These are phyloP conservation scores for Hypomecis atomaria DNA, from an alignment of 2,888 invertebrate species.

Conservation along the genomic window DNA sequence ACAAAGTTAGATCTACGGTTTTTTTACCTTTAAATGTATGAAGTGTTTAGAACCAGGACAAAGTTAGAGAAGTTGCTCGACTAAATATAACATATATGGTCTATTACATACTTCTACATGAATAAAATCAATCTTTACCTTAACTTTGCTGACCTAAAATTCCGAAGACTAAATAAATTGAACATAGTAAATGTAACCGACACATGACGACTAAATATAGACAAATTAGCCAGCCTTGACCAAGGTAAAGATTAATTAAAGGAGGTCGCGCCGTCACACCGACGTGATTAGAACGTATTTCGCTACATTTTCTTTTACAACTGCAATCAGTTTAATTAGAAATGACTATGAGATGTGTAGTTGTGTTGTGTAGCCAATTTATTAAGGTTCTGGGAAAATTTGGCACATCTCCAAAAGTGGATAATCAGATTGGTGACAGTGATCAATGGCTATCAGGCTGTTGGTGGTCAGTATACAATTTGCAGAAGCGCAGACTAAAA, in stretches of 20 bases:
- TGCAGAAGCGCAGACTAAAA: constrained; percentile 24
- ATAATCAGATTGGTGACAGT: constrained; percentile 35
- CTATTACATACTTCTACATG: too few species aligned
- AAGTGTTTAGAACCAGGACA: too few species aligned
- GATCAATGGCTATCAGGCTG: constrained; percentile 34
- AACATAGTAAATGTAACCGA: constrained; percentile 16
- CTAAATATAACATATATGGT: too few species aligned
- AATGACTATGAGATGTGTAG: constrained; percentile 16
- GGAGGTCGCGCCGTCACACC: constrained; percentile 33
- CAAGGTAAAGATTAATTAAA: constrained; percentile 36
- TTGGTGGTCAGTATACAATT: constrained; percentile 29
- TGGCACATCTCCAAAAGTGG: constrained; percentile 39
- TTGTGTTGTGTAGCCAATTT: constrained; percentile 30
- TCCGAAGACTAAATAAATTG: not conserved
- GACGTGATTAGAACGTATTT: constrained; percentile 26
- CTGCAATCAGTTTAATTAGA: constrained; percentile 4
- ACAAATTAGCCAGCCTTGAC: constrained; percentile 38
- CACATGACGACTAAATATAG: constrained; percentile 31
- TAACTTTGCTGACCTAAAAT: not conserved
- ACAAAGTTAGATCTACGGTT: too few species aligned
- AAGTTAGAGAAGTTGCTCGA: too few species aligned
- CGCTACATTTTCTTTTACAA: constrained; percentile 3
- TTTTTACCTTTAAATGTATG: too few species aligned
- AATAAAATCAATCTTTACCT: not conserved
- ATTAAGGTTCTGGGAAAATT: constrained; percentile 31